These are phyloP conservation scores for Mastacembelus armatus DNA, from an alignment of 2,797 vertebrate species.

Conservation along the genomic window DNA sequence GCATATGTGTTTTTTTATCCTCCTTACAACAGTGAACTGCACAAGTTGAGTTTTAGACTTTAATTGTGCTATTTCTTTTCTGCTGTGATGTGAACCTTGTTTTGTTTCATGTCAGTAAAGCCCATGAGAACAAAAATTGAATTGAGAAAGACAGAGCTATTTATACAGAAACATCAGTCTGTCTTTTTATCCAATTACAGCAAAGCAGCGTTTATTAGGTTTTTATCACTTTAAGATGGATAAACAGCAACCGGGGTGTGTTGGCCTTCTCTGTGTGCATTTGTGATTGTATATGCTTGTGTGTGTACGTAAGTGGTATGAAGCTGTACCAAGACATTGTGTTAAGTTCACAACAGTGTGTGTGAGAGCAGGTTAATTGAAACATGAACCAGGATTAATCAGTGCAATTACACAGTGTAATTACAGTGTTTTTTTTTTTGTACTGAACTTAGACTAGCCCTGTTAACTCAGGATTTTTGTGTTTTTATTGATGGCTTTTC, in stretches of 20 bases:
- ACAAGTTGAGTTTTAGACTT: too few relatives aligned
- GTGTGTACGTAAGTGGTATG: conserved; percentile 39
- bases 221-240: conserved; percentile 64
- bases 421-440: conserved; percentile 33
- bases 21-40: too few relatives aligned
- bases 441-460: background rate
- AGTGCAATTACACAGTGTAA: conserved; percentile 61
- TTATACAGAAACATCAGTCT: conserved; percentile 8
- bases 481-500: too few relatives aligned
- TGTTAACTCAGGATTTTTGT: conserved; percentile 3
- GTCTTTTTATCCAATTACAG: conserved; percentile 40
- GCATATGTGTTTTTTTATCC: too few relatives aligned
- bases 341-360: too few relatives aligned
- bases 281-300: conserved; percentile 39
- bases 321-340: conserved; percentile 39
- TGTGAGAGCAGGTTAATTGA: conserved; percentile 59
- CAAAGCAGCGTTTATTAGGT: conserved; percentile 57
- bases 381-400: conserved; percentile 70
- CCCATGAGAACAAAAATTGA: conserved; percentile 7
- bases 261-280: conserved; percentile 36
- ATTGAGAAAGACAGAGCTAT: background rate
- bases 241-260: conserved; percentile 36
- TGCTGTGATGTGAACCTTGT: background rate
- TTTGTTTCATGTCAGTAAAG: background rate
- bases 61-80: too few relatives aligned